Evolutionary conservation across 92 coral and sea anemone species (phyloP).

Genomic region (Zoanthus sansibaricus): DNA sequence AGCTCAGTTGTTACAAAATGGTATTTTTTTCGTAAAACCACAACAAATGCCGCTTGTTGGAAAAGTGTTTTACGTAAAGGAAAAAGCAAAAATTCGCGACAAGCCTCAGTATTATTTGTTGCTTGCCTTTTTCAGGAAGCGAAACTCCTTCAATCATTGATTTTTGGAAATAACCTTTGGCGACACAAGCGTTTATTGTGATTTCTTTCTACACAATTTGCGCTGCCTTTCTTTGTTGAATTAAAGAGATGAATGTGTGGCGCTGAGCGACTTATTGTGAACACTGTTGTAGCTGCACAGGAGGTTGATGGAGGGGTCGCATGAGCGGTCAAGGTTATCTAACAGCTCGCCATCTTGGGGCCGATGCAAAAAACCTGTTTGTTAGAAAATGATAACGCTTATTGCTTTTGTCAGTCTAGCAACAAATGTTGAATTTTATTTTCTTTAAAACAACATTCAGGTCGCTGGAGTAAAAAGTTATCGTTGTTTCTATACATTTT

Average conservation of each 20-base stretch:
- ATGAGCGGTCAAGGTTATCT: slow-evolving; percentile 26
- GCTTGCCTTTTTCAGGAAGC: slow-evolving; percentile 2
- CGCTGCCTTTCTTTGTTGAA: slow-evolving; percentile 41
- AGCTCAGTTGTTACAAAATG: not conserved
- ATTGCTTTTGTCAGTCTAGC: slow-evolving; percentile 10
- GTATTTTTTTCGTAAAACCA: not conserved
- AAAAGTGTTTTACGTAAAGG: not conserved
- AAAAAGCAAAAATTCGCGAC: slow-evolving; percentile 8
- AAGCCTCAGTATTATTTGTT: slow-evolving; percentile 1
- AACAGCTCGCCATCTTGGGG: slow-evolving; percentile 35
- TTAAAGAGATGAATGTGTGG: slow-evolving; percentile 24
- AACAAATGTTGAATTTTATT: not conserved
- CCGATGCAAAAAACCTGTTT: slow-evolving; percentile 18
- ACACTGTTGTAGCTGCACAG: not conserved
- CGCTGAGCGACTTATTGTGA: slow-evolving; percentile 33
- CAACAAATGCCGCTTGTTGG: slow-evolving; percentile 1
- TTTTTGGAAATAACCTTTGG: slow-evolving; percentile 6
- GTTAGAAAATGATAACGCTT: slow-evolving; percentile 17
- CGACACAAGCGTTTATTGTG: slow-evolving; percentile 41
- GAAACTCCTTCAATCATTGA: slow-evolving; percentile 8
- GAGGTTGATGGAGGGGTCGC: slow-evolving; percentile 40
- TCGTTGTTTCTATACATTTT: not conserved
- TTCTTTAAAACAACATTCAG: not conserved
- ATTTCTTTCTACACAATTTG: slow-evolving; percentile 21
- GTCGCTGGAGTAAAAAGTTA: not conserved